Conservation (phyloP, 2,113 vertebrate species). For the Dasyurus viverrinus region DNA sequence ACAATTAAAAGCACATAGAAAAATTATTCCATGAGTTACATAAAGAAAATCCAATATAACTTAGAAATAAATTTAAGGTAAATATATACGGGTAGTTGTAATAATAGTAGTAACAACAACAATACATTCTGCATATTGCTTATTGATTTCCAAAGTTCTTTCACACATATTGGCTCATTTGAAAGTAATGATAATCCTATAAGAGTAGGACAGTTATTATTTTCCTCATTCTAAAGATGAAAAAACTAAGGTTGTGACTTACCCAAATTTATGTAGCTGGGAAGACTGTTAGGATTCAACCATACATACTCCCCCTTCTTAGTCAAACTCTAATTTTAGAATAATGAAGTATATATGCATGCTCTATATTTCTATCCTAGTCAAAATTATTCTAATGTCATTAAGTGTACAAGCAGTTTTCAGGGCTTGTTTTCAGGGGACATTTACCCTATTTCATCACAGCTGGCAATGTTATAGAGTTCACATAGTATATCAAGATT, state of each 20-base stretch:
- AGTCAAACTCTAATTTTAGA: constrained; percentile 11
- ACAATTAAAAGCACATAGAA: background rate
- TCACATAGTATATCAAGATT: background rate
- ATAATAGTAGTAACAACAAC: background rate
- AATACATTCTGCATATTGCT: background rate
- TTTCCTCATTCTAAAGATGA: background rate
- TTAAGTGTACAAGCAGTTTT: background rate
- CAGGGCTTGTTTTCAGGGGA: background rate
- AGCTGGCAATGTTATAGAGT: background rate
- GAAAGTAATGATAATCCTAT: background rate
- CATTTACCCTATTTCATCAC: background rate
- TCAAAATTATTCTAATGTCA: constrained; percentile 16
- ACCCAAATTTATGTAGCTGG: background rate
- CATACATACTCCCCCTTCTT: background rate
- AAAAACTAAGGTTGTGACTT: background rate
- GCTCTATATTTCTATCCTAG: background rate
- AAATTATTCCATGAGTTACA: background rate
- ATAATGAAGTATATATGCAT: constrained; percentile 1
- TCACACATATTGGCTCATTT: background rate
- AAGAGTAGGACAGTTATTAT: background rate
- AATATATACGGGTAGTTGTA: background rate
- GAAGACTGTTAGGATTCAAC: background rate
- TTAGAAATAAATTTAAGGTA: background rate
- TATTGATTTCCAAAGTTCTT: background rate
- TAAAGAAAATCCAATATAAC: background rate